A percentile compares a stretch with the other conserved stretches of the same genome.
Evolutionary conservation across 2,797 vertebrate genomes (phyloP).

Genomic region (Rhodeus uyekii): DNA sequence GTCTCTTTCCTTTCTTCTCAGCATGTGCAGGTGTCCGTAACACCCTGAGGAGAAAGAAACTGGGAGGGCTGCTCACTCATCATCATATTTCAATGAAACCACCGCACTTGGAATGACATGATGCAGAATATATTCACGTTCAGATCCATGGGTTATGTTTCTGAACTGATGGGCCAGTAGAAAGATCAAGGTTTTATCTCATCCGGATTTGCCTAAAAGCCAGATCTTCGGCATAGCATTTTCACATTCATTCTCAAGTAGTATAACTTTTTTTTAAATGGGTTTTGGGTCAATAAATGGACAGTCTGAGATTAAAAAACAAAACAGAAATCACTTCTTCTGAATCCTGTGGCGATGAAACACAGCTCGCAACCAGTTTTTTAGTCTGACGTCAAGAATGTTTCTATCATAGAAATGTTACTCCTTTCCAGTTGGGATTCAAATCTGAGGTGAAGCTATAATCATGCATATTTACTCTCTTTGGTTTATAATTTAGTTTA

Average conservation of each 20-base stretch:
- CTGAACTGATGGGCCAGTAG: constrained; percentile 17
- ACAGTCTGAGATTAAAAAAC: neutral
- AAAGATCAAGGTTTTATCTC: constrained; percentile 6
- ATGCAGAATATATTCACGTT: neutral
- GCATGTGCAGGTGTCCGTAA: constrained; percentile 22
- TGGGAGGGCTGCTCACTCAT: neutral
- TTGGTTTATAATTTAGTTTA: neutral
- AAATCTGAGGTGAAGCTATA: neutral
- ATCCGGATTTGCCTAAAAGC: neutral
- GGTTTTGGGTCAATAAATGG: neutral
- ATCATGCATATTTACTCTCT: neutral
- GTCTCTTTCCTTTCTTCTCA: neutral
- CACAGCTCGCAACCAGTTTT: constrained; percentile 1
- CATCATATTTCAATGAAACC: constrained; percentile 32
- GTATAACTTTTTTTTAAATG: neutral
- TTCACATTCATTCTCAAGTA: neutral
- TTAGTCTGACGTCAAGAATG: neutral
- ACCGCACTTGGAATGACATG: neutral
- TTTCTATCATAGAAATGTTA: neutral
- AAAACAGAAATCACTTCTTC: constrained; percentile 9
- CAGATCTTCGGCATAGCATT: neutral
- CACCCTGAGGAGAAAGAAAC: constrained; percentile 30
- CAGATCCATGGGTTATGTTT: neutral
- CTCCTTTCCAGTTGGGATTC: neutral
- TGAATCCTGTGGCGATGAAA: neutral